Evolutionary conservation across 2,888 invertebrate genomes (phyloP).

Genomic region (Tenthredo mesomela): DNA sequence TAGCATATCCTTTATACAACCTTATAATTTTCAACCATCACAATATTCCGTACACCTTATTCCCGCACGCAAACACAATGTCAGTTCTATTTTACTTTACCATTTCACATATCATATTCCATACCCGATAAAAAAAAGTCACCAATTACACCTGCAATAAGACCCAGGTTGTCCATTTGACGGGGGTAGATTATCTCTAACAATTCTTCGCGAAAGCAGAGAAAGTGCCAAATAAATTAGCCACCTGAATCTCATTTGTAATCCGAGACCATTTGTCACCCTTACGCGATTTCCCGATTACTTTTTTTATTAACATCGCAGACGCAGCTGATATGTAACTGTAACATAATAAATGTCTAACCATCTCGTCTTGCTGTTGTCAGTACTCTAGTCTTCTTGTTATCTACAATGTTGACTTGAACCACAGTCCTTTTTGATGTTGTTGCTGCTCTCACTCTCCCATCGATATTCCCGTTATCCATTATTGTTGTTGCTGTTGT

Average conservation of each 20-base stretch:
- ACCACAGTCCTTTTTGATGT: background rate
- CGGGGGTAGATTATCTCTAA: background rate
- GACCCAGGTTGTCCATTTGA: background rate
- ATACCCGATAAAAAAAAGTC: background rate
- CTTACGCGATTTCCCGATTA: background rate
- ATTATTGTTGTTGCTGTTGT: constrained; percentile 29
- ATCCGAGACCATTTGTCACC: constrained; percentile 4
- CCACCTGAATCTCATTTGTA: background rate
- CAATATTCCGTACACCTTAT: background rate
- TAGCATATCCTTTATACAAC: background rate
- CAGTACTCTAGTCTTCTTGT: background rate
- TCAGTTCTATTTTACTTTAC: background rate
- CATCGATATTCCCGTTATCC: constrained; percentile 36
- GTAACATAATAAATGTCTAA: background rate
- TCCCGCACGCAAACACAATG: background rate
- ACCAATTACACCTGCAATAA: background rate
- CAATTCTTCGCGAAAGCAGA: background rate
- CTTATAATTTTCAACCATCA: background rate
- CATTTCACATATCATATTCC: background rate
- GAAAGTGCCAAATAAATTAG: too few species aligned
- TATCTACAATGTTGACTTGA: background rate
- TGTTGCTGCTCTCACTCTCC: background rate
- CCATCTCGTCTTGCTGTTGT: background rate
- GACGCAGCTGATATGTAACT: background rate
- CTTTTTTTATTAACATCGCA: background rate